A percentile compares a stretch with the other conserved stretches of the same genome.
phyloP scores from a whole-genome alignment of 37 sponge, comb jelly and placozoan genomes.

The Hormiphora californensis region DNA sequence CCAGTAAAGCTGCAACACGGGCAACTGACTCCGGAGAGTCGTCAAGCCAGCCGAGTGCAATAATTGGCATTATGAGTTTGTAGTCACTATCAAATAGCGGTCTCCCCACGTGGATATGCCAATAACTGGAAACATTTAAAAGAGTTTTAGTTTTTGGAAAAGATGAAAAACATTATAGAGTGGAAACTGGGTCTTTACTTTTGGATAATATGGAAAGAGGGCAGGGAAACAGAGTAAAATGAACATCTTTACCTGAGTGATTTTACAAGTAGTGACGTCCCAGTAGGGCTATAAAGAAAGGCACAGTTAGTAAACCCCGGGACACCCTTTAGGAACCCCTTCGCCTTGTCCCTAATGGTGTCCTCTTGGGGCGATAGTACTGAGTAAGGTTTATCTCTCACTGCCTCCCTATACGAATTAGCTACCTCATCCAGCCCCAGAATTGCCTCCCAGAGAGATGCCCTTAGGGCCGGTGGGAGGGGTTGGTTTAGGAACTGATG shows the following conservation, averaged over 20 bases:
- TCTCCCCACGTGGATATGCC: slow-evolving; percentile 42
- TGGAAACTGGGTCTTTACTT: neutral
- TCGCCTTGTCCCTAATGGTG: neutral
- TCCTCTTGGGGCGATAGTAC: slow-evolving; percentile 33
- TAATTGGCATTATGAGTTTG: slow-evolving; percentile 1
- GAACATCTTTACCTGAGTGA: neutral
- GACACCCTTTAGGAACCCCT: neutral
- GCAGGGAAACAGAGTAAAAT: neutral
- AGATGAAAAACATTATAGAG: neutral
- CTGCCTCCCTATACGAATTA: slow-evolving; percentile 5
- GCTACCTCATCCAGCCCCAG: slow-evolving; percentile 30
- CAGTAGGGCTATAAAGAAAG: neutral
- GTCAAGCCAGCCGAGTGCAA: neutral
- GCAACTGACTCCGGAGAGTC: neutral
- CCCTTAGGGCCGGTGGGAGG: neutral
- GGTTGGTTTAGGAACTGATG: slow-evolving; percentile 54
- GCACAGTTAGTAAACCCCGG: slow-evolving; percentile 13
- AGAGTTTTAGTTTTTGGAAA: no score
- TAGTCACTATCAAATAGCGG: slow-evolving; percentile 45
- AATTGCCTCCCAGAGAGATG: neutral
- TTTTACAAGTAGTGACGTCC: neutral
- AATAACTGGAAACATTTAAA: no score
- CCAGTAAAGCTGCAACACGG: neutral
- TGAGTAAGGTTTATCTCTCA: slow-evolving; percentile 37
- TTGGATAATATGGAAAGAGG: neutral